A percentile compares a stretch with the other conserved stretches of the same genome.
These are phyloP conservation scores for Vanessa atalanta DNA, from an alignment of 1,140 invertebrate genomes.

Conservation along the genomic window DNA sequence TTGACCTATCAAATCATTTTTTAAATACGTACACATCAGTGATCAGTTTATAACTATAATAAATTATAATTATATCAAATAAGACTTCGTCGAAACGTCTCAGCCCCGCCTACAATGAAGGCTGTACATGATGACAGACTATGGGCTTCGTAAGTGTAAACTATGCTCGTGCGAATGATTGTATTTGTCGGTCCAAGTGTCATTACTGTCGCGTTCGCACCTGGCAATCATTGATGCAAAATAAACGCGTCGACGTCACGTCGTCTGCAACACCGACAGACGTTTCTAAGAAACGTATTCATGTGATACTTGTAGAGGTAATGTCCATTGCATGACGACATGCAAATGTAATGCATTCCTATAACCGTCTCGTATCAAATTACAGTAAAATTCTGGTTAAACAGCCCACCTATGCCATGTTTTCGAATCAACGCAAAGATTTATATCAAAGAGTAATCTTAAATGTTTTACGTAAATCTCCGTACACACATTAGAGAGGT, in stretches of 20 bases:
- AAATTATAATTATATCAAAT: background rate
- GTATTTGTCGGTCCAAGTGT: slow-evolving; percentile 16
- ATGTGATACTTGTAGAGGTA: slow-evolving; percentile 44
- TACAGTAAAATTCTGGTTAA: slow-evolving; percentile 47
- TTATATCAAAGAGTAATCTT: background rate
- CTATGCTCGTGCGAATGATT: slow-evolving; percentile 6
- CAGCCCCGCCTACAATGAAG: background rate
- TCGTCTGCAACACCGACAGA: slow-evolving; percentile 54
- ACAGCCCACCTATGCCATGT: slow-evolving; percentile 27
- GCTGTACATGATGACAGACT: background rate
- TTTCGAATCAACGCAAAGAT: slow-evolving; percentile 6
- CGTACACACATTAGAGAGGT: background rate
- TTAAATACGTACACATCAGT: too few species aligned
- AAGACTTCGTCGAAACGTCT: slow-evolving; percentile 19
- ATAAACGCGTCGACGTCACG: slow-evolving; percentile 45
- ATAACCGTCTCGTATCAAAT: slow-evolving; percentile 61
- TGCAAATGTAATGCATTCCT: slow-evolving; percentile 68
- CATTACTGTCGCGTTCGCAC: slow-evolving; percentile 54
- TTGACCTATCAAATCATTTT: too few species aligned
- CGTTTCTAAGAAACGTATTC: slow-evolving; percentile 57
- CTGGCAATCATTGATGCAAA: slow-evolving; percentile 47
- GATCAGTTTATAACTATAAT: background rate
- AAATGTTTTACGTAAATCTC: too few species aligned
- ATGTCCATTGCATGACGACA: slow-evolving; percentile 58
- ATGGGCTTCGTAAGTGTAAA: slow-evolving; percentile 18